Evolutionary conservation across 2,797 vertebrate species (phyloP), one percentile per base, ranked within the genome.

Genomic region (Halcyon leucocephala): DNA sequence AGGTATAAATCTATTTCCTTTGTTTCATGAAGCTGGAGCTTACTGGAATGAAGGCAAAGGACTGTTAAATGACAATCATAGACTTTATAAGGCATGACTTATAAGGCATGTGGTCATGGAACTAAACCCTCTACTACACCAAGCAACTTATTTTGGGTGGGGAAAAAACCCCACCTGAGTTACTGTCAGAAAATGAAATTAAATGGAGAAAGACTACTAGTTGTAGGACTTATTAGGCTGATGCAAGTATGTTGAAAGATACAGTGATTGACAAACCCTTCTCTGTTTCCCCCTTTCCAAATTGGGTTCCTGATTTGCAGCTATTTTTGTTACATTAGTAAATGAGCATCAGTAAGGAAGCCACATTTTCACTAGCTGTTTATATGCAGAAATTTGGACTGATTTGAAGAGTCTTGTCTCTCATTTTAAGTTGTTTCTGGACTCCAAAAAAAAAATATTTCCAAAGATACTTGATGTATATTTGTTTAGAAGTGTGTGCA

Each of bases 1-100:
- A 26, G 17, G 6, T 78, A 25, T 42, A 93, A 61, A 82, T 95
- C 78, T 87, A 3, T 93, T 95, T 96, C 46, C 66, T 92, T 88
- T 84, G 69, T 95, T 92, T 95, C 20, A 0, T 60, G 80, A 85
- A 69, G 21, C 24, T 82, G 62, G 52, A 91, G 70, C 20, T 46
- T 39, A 74, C 12, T 37, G 70, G 46, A 28, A 37, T n/a, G 33
- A 61, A 79, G 64, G 21, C 20, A 85, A 70, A 93, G 14, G 39
- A 52, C 87, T 39, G 49, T 86, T 95, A 91, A 96, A 83, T 35
- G 35, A 21, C 48, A 96, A 17, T 16, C 33, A 19, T 37, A 39
- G 13, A 52, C 91, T 93, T 90, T 21, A 57, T 84, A 95, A 94
- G 7, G 14, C 19, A 81, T 64, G 55, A 82, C 42, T 77, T 72